These are phyloP conservation scores for Eumaeus atala DNA, from an alignment of 1,140 invertebrate species.

Conservation along the genomic window DNA sequence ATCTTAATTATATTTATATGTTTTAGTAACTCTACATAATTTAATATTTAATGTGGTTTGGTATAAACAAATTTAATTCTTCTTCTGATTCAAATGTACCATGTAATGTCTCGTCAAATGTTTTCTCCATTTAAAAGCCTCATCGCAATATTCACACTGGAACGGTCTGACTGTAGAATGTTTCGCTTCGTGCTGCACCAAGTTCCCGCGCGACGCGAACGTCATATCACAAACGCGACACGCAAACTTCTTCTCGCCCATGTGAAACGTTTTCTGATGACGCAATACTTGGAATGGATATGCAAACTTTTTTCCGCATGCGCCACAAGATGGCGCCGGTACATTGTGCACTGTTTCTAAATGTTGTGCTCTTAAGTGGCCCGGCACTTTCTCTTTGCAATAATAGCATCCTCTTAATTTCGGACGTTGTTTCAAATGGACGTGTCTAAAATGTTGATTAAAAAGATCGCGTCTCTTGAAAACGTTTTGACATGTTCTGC, in stretches of 20 bases:
- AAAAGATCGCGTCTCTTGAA: background rate
- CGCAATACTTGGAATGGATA: background rate
- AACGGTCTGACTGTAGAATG: background rate
- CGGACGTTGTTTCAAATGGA: conserved; percentile 7
- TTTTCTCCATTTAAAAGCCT: conserved; percentile 3
- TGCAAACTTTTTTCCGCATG: conserved; percentile 11
- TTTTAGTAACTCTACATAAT: no score
- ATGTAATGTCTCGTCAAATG: background rate
- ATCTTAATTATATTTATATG: no score
- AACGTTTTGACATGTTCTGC: background rate
- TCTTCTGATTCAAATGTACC: no score
- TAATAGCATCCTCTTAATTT: background rate
- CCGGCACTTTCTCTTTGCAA: conserved; percentile 3
- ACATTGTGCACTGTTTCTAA: conserved; percentile 2
- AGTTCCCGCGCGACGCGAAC: background rate
- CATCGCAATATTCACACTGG: conserved; percentile 5
- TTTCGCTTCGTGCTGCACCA: background rate
- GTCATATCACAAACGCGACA: conserved; percentile 1
- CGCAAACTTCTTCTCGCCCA: conserved; percentile 10
- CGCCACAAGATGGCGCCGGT: background rate
- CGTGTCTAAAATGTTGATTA: conserved; percentile 4
- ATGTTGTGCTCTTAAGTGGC: background rate
- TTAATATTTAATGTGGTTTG: no score
- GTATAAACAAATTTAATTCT: no score
- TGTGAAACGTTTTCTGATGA: conserved; percentile 9